Base-by-base conservation (phyloP, 2,797 vertebrate genomes). In the Syngnathus rostellatus region DNA sequence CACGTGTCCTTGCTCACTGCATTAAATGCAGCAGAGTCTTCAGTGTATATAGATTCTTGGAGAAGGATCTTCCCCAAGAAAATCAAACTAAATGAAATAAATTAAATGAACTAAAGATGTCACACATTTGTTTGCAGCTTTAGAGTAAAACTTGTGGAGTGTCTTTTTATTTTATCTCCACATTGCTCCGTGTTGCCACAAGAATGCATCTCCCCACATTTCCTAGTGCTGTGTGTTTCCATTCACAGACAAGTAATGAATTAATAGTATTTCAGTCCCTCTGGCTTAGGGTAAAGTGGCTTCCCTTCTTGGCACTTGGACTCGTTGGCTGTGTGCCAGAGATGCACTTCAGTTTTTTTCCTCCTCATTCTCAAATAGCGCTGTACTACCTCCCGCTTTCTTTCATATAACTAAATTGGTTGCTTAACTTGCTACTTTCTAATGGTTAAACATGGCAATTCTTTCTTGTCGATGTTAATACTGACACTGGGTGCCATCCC, bases 231-330 rank as follows among this genome's bases (percentile, higher is more conserved):
- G 43, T 54, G 39, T 73, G 63, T 75, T 75, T 73, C 68, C 40
- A 51, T 73, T 68, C 53, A 16, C 62, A 65, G 54, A 83, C 69
- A 55, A 82, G 78, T 77, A 80, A 76, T 74, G 72, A 78, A 77
- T 62, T 77, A 66, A 72, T 75, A 48, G 63, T 73, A 77, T 78
- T 74, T 68, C 69, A 46, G 68, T 73, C 67, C 62, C 68, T 67
- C 65, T 83, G 77, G 79, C 77, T 80, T 21, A 1, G 64, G 71
- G 73, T 80, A 81, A 82, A 81, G 37, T 82, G 79, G 77, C 63
- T 88, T 84, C 76, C 75, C 80, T 81, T 57, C 31, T 82, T 83
- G 81, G 80, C 85, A 73, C 77, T 73, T 64, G 63, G 48, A 60
- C 75, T 37, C 50, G 61, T 80, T 85, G 84, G 83, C 84, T 68